A percentile compares a stretch with the other conserved stretches of the same genome.
Conservation (phyloP, 1,140 invertebrate genomes). For the Nymphalis io region DNA sequence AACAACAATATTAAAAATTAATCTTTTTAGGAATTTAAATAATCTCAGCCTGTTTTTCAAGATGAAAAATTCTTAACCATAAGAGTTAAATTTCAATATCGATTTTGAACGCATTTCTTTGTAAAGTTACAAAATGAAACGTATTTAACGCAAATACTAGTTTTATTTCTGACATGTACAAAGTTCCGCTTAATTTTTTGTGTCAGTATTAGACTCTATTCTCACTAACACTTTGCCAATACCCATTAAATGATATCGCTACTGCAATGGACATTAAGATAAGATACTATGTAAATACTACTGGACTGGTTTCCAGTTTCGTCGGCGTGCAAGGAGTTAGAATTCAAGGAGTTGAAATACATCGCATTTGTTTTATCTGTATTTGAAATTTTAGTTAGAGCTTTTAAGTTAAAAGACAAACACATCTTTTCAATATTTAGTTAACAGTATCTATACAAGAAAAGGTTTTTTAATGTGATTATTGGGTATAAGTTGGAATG, state of each 20-base stretch:
- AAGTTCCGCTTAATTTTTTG: neutral
- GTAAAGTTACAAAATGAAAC: no score
- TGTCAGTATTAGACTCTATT: conserved; percentile 3
- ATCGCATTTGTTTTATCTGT: conserved; percentile 26
- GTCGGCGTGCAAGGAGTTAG: conserved; percentile 17
- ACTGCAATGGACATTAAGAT: conserved; percentile 32
- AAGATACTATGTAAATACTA: conserved; percentile 37
- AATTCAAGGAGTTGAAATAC: conserved; percentile 32
- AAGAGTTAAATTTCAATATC: no score
- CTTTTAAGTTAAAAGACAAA: conserved; percentile 5
- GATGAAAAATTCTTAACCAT: no score
- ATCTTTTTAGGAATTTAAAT: no score
- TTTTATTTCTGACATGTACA: no score
- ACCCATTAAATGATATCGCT: conserved; percentile 34
- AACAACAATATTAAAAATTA: no score
- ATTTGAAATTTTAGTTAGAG: conserved; percentile 15
- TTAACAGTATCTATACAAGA: neutral
- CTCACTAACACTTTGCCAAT: conserved; percentile 29
- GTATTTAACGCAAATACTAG: no score
- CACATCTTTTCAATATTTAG: neutral
- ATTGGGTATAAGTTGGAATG: no score
- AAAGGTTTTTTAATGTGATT: no score
- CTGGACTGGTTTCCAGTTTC: conserved; percentile 27
- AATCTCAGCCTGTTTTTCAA: no score
- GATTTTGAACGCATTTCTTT: no score